Base-by-base conservation (phyloP, 35 echinoderm and acorn worm species). In the Amphiura filiformis region DNA sequence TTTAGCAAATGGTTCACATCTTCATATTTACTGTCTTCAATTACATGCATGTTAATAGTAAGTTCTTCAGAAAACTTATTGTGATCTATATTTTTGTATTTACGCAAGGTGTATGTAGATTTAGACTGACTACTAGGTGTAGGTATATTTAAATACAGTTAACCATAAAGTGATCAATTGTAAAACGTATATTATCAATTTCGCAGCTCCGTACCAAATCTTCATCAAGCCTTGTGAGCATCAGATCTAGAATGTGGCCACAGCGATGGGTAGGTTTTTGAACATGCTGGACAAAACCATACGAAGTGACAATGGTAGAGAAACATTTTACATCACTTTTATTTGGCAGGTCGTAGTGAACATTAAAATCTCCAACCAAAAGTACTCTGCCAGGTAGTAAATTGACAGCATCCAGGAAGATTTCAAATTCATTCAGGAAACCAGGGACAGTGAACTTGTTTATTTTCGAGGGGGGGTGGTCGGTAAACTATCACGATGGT, bases 341-440 rank as follows among this genome's bases (percentile, higher is more conserved):
- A 35, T 37, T 11, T 5, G 47, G 30, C 22, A 35, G 47, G 37
- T 85, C 82, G 31, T 61, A 13, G 35, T 85, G 82, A 26, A 78
- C 13, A 31, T 89, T 89, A 49, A 89, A 89, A 61, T 89, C 78
- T n/a, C 87, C 87, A 38, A 81, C 26, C 2, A 89, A 36, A 32
- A 81, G 13, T 0, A 89, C 35, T 81, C 79, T 40, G 32, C 79
- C 44, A 82, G 77, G 77, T 22, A 75, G 26, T 32, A 89, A 37
- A 34, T 52, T 20, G 20, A 52, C 44, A 52, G 44, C 44, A 52
- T 52, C 44, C 7, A 52, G 44, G 44, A 90, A 84, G 0, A 39
- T 52, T 31, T 84, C 80, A 13, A 90, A 38, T 41, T 90, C 88
- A 40, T 77, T 37, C 0, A 90, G 80, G 49, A 89, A 82, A 32